These are phyloP conservation scores for Euleptes europaea DNA, from an alignment of 2,113 vertebrate species.

Conservation along the genomic window DNA sequence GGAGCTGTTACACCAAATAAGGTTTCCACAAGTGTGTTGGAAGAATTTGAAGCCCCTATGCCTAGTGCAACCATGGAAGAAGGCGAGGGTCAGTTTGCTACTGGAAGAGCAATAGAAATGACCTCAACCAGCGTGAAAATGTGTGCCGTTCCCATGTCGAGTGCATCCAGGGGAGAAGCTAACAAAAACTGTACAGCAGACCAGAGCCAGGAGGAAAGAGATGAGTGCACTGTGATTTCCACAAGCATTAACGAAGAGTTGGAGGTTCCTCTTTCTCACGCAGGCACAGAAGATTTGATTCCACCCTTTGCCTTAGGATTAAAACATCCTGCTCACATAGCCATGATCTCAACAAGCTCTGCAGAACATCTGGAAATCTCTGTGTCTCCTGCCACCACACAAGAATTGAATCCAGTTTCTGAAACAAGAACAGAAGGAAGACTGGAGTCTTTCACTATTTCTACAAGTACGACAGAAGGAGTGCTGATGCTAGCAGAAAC, in stretches of 20 bases:
- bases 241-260: constrained; percentile 75
- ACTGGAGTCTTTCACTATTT: constrained; percentile 63
- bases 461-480: constrained; percentile 71
- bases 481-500: constrained; percentile 16
- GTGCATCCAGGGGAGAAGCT: constrained; percentile 58
- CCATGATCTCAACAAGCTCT: constrained; percentile 76
- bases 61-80: constrained; percentile 60
- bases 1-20: constrained; percentile 61
- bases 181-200: constrained; percentile 51
- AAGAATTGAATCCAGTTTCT: constrained; percentile 22
- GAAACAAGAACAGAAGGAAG: constrained; percentile 52
- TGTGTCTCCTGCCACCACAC: constrained; percentile 62
- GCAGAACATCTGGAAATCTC: constrained; percentile 71
- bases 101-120: constrained; percentile 34
- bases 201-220: constrained; percentile 74
- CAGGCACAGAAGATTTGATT: constrained; percentile 8
- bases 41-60: constrained; percentile 74
- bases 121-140: constrained; percentile 43
- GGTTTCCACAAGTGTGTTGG: constrained; percentile 75
- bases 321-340: constrained; percentile 55
- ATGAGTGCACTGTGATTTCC: constrained; percentile 78
- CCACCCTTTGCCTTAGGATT: neutral
- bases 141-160: constrained; percentile 70
- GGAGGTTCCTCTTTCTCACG: constrained; percentile 56
- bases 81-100: constrained; percentile 18